Evolutionary conservation across 2,113 vertebrate genomes (phyloP).

Genomic region (Sciurus niger): DNA sequence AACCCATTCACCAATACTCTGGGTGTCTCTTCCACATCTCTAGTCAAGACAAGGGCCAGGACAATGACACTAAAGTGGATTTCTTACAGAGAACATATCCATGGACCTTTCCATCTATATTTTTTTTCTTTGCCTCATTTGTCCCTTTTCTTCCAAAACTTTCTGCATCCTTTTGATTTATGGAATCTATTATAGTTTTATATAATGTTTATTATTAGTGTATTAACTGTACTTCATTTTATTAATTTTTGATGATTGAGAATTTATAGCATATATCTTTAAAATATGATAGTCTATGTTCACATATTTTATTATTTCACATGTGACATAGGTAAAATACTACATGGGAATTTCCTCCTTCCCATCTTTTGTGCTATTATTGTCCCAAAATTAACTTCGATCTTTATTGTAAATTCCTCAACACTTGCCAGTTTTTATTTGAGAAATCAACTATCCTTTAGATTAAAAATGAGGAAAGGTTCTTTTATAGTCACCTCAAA

Average conservation of each 20-base stretch:
- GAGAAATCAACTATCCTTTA: background rate
- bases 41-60: background rate
- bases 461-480: background rate
- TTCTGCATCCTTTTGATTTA: background rate
- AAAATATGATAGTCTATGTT: background rate
- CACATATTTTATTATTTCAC: background rate
- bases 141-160: background rate
- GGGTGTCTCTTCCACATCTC: background rate
- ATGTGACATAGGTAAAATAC: background rate
- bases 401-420: background rate
- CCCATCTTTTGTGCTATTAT: background rate
- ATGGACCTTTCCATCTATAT: background rate
- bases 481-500: background rate
- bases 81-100: background rate
- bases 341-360: background rate
- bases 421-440: background rate
- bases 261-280: background rate
- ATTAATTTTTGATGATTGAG: conserved; percentile 10
- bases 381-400: background rate
- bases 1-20: background rate
- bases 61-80: background rate
- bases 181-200: background rate
- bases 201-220: background rate
- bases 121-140: background rate
- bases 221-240: background rate